phyloP scores from a whole-genome alignment of 2,113 vertebrate genomes.

The Corythornis cristatus region DNA sequence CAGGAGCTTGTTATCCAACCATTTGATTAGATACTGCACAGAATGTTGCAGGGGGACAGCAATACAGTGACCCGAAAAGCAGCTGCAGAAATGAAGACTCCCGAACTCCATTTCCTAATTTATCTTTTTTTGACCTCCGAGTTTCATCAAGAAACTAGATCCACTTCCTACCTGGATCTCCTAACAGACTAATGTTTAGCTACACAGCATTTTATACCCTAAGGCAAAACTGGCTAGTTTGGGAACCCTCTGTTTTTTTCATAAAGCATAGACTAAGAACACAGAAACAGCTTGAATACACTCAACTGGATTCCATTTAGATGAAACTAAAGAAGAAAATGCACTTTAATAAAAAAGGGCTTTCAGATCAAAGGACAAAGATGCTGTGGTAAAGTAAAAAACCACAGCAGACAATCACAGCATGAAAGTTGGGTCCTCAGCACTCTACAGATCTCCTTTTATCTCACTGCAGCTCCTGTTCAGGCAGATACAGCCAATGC shows the following conservation, averaged over 20 bases:
- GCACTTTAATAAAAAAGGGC: not conserved
- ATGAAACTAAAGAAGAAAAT: not conserved
- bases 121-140: not conserved
- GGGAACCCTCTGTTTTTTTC: not conserved
- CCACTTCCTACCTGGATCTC: not conserved
- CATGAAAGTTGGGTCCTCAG: not conserved
- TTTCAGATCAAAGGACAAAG: not conserved
- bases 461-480: not conserved
- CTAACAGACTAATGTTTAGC: not conserved
- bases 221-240: not conserved
- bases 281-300: not conserved
- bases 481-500: not conserved
- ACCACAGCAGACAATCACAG: not conserved
- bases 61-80: not conserved
- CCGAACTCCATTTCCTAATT: not conserved
- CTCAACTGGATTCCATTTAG: not conserved
- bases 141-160: not conserved
- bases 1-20: not conserved
- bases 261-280: not conserved
- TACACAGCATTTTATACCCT: not conserved
- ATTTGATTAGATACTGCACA: not conserved
- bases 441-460: not conserved
- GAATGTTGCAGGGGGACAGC: not conserved
- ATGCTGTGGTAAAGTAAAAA: not conserved
- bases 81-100: not conserved